Percentiles rank a stretch among this genome's conserved stretches.
phyloP scores from a whole-genome alignment of 92 coral and sea anemone genomes.

The Zoanthus sociatus region DNA sequence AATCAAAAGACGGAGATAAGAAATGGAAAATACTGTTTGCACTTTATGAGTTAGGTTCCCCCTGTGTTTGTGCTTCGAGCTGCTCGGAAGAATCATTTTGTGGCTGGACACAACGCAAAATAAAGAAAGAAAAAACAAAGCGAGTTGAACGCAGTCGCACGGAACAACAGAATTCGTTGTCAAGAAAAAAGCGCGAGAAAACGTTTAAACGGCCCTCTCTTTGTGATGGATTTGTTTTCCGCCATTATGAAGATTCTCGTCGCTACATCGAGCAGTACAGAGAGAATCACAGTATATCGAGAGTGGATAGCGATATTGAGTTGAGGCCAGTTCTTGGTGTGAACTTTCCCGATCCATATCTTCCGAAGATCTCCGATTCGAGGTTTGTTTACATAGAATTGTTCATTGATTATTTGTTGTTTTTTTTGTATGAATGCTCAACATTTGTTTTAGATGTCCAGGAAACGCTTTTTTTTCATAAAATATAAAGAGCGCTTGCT shows the following conservation, averaged over 20 bases:
- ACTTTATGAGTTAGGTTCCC: slow-evolving; percentile 43
- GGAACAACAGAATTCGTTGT: slow-evolving; percentile 74
- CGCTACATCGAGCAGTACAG: slow-evolving; percentile 93
- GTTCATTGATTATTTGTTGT: slow-evolving; percentile 42
- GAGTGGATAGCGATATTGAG: slow-evolving; percentile 69
- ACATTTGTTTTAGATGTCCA: not conserved
- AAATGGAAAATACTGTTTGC: slow-evolving; percentile 39
- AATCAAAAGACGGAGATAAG: slow-evolving; percentile 35
- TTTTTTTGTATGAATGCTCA: slow-evolving; percentile 8
- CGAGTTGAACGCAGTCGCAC: slow-evolving; percentile 55
- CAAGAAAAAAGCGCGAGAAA: slow-evolving; percentile 71
- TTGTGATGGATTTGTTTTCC: slow-evolving; percentile 81
- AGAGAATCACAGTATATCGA: slow-evolving; percentile 75
- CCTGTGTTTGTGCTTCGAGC: slow-evolving; percentile 72
- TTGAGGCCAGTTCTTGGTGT: slow-evolving; percentile 78
- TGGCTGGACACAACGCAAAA: slow-evolving; percentile 74
- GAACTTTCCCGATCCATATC: slow-evolving; percentile 85
- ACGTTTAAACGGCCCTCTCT: slow-evolving; percentile 35
- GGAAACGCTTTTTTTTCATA: not conserved
- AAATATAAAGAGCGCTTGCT: not conserved
- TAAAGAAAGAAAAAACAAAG: slow-evolving; percentile 54
- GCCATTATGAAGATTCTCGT: slow-evolving; percentile 81
- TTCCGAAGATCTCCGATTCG: slow-evolving; percentile 75
- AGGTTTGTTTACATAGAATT: slow-evolving; percentile 76
- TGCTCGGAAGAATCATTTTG: slow-evolving; percentile 54